A percentile compares a stretch with the other conserved stretches of the same genome.
phyloP scores from a whole-genome alignment of 2,888 invertebrate genomes.

The Acronicta aceris region DNA sequence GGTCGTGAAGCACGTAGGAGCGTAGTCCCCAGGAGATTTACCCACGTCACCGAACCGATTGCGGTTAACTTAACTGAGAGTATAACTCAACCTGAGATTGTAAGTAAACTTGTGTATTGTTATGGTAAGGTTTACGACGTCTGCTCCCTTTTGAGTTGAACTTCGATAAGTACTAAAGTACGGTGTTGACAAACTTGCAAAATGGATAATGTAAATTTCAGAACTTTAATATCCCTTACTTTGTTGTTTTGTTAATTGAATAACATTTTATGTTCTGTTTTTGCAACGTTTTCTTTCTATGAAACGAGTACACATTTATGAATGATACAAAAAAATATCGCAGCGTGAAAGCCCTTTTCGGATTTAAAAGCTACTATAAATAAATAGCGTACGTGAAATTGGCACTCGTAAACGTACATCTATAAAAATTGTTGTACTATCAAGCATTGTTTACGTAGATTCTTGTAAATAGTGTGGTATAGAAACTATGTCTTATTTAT shows the following conservation, averaged over 20 bases:
- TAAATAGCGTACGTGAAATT: constrained; percentile 46
- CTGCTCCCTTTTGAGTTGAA: constrained; percentile 53
- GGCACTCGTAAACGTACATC: constrained; percentile 41
- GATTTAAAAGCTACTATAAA: constrained; percentile 49
- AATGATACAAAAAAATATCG: not conserved
- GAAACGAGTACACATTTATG: not conserved
- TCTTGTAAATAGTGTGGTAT: constrained; percentile 25
- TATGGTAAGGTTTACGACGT: constrained; percentile 58
- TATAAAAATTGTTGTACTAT: constrained; percentile 52
- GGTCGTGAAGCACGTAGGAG: constrained; percentile 53
- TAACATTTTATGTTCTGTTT: constrained; percentile 9
- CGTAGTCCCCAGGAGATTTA: constrained; percentile 64
- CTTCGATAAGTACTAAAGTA: constrained; percentile 51
- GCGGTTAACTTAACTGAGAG: constrained; percentile 58
- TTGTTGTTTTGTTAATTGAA: constrained; percentile 8
- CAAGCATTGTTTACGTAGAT: constrained; percentile 28
- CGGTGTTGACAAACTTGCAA: constrained; percentile 41
- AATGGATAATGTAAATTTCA: constrained; percentile 39
- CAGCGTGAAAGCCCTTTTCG: constrained; percentile 52
- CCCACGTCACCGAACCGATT: constrained; percentile 61
- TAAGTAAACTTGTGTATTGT: constrained; percentile 54
- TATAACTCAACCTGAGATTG: constrained; percentile 48
- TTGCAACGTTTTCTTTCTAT: not conserved
- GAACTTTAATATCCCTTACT: constrained; percentile 19
- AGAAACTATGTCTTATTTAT: constrained; percentile 6